phyloP scores from a whole-genome alignment of 2,888 invertebrate species.

The Dicycla oo region DNA sequence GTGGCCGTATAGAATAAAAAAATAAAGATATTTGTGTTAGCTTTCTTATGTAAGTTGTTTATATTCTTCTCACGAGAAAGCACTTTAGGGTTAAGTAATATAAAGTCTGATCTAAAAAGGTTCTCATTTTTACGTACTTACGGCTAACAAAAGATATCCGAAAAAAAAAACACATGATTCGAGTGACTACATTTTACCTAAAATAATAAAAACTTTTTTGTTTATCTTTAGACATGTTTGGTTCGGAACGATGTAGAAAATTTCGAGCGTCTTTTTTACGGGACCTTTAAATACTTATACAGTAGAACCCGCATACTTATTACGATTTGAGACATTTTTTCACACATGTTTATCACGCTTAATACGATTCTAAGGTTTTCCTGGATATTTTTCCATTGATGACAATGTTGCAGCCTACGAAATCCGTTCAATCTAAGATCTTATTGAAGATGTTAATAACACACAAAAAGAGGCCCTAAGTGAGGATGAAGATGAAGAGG shows the following conservation, averaged over 20 bases:
- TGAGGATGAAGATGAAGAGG: too few species aligned
- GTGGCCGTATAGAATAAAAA: too few species aligned
- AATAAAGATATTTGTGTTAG: conserved; percentile 28
- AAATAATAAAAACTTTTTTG: background rate
- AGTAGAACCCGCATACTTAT: too few species aligned
- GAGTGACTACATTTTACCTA: background rate
- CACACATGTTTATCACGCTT: too few species aligned
- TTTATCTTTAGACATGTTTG: background rate
- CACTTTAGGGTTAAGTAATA: conserved; percentile 15
- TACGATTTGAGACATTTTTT: too few species aligned
- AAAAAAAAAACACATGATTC: background rate
- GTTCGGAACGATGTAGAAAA: background rate
- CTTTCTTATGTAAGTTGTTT: conserved; percentile 14
- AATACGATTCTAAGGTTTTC: too few species aligned
- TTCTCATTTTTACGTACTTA: background rate
- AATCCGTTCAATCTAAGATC: too few species aligned
- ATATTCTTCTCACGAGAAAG: conserved; percentile 7
- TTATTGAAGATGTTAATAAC: too few species aligned
- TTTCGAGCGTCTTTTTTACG: background rate
- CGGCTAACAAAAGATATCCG: background rate
- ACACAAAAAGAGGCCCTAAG: too few species aligned
- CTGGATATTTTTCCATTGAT: too few species aligned
- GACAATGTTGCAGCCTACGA: too few species aligned
- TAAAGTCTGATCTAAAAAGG: background rate
- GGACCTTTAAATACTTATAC: background rate